phyloP scores from a whole-genome alignment of 2,113 vertebrate species.

The Hypocryptadius cinnamomeus region DNA sequence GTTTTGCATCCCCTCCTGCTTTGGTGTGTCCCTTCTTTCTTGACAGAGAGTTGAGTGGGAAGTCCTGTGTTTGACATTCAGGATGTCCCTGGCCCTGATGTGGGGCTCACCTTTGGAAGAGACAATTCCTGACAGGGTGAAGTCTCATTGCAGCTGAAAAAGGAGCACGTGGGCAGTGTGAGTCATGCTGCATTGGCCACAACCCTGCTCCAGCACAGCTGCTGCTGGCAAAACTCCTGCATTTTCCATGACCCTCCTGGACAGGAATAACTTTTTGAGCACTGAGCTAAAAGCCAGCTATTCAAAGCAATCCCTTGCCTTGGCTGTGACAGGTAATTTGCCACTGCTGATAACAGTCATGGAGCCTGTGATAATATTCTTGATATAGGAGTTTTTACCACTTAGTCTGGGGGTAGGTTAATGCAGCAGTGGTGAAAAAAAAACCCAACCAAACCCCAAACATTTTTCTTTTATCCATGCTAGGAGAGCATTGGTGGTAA shows the following conservation, averaged over 20 bases:
- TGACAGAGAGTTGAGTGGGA: neutral
- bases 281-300: slow-evolving; percentile 15
- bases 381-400: neutral
- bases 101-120: neutral
- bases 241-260: neutral
- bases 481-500: neutral
- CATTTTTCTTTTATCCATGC: neutral
- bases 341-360: slow-evolving; percentile 1
- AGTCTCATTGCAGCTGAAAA: neutral
- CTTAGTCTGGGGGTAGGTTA: neutral
- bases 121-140: neutral
- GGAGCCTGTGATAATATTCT: neutral
- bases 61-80: neutral
- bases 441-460: neutral
- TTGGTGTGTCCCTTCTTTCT: neutral
- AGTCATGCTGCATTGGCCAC: neutral
- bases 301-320: neutral
- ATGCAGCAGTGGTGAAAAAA: neutral
- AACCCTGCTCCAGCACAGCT: neutral
- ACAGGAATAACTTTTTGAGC: neutral
- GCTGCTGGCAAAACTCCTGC: neutral
- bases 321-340: slow-evolving; percentile 29
- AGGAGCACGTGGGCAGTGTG: neutral
- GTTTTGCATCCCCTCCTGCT: neutral
- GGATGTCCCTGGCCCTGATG: neutral